phyloP scores from a whole-genome alignment of 2,113 vertebrate genomes.

The Garra rufa region DNA sequence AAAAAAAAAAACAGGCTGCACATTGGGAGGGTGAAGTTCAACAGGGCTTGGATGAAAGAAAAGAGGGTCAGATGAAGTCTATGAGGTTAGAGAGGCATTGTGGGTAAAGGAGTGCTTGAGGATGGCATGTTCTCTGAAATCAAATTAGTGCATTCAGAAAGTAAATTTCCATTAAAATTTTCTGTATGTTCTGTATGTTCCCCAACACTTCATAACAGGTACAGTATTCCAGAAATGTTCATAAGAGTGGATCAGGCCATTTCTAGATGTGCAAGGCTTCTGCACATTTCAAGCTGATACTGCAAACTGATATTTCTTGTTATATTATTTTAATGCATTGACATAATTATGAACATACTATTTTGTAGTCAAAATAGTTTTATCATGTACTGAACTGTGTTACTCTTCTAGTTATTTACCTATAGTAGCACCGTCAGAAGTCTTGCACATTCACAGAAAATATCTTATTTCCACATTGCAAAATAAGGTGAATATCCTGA shows the following conservation, averaged over 20 bases:
- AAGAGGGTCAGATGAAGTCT: constrained; percentile 4
- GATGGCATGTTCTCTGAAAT: not conserved
- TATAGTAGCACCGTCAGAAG: not conserved
- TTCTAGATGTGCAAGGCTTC: too few species aligned
- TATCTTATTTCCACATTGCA: not conserved
- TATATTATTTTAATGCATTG: too few species aligned
- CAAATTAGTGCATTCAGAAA: not conserved
- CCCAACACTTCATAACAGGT: too few species aligned
- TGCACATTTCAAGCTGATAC: too few species aligned
- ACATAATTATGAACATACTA: not conserved
- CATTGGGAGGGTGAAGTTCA: not conserved
- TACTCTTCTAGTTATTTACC: too few species aligned
- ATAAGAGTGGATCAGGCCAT: too few species aligned
- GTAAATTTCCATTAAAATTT: not conserved
- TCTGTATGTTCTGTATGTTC: too few species aligned
- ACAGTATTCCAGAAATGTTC: too few species aligned
- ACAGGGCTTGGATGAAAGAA: constrained; percentile 19
- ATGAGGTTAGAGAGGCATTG: not conserved
- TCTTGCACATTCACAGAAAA: not conserved
- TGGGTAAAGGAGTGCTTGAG: not conserved
- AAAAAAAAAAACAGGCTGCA: not conserved
- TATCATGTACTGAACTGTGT: not conserved
- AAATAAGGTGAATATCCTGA: not conserved
- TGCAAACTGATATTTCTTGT: too few species aligned
- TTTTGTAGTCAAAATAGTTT: not conserved